Evolutionary conservation across 2,113 vertebrate genomes (phyloP), one percentile per base, ranked within the genome.

Genomic region (Python bivittatus): DNA sequence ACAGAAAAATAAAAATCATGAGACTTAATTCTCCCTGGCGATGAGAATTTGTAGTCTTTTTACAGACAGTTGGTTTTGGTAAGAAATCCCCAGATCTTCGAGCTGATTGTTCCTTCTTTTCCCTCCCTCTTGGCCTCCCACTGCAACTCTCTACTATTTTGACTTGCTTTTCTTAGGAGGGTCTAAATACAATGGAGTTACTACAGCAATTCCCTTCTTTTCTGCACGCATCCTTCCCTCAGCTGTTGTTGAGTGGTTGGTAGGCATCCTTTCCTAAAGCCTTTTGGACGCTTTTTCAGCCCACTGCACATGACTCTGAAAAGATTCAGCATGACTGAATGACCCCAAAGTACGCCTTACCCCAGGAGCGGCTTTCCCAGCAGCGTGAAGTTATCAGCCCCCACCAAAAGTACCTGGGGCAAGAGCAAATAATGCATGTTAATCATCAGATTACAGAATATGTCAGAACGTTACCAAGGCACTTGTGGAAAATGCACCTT

Each of bases 311-410:
- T 87, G 85, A 23, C 10, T 22, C 20, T 33, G 61, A 44, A 93
- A 48, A 33, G 56, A 60, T 85, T 84, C 48, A 54, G 9, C 42
- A n/a, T n/a, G 27, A 7, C 0, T 29, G 42, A 92, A 92, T 13
- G 0, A 29, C 23, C 20, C 1, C 15, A 20, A 1, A 4, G 27
- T 0, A 60, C 68, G 42, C 12, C 97, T 97, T 97, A 99, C 98
- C 98, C 95, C 0, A 99, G 98, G 5, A 99, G 96, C 0, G 98
- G 98, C 92, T 97, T 98, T 90, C 98, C 98, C 0, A 99, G 84
- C 0, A 99, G 95, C 0, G 98, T 99, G 97, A 99, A 99, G 94
- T 98, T 93, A 0, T 98, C 97, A 12, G 98, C 97, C 64, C 98
- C 98, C 0, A 98, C 97, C 94, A 99, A 94, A 94, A 99, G 94